These are phyloP conservation scores for Ammospiza maritima DNA, from an alignment of 2,797 vertebrate species.

Conservation along the genomic window DNA sequence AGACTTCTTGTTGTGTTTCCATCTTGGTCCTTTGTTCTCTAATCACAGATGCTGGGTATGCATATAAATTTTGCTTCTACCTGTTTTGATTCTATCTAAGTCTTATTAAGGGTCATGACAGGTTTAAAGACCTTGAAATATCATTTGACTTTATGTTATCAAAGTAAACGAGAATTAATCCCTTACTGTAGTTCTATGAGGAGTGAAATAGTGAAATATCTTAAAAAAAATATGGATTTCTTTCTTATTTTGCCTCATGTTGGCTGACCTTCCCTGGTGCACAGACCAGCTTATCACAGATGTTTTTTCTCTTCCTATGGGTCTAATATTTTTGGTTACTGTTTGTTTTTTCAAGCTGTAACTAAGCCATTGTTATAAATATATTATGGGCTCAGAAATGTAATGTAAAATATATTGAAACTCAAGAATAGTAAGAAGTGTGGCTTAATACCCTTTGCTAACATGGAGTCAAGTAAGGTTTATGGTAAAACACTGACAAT, in stretches of 20 bases:
- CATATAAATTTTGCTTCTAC: not conserved
- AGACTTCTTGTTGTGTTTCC: not conserved
- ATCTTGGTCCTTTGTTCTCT: not conserved
- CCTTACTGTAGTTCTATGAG: not conserved
- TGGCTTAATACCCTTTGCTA: not conserved
- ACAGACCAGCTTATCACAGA: not conserved
- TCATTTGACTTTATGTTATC: not conserved
- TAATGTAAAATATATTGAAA: not conserved
- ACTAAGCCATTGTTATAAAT: not conserved
- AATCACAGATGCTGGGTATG: not conserved
- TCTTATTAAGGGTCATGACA: not conserved
- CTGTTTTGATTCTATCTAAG: not conserved
- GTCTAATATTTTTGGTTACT: not conserved
- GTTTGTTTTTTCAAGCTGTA: not conserved
- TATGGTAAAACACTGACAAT: not conserved
- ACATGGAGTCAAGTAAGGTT: not conserved
- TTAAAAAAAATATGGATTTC: not conserved
- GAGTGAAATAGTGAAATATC: not conserved
- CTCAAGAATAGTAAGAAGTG: not conserved
- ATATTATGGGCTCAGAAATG: not conserved
- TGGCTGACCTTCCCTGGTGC: not conserved
- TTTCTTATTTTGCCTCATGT: not conserved
- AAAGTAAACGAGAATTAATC: not conserved
- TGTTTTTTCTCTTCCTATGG: not conserved
- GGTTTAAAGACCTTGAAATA: not conserved